Percentiles rank a stretch among this genome's conserved stretches.
Evolutionary conservation across 1,140 invertebrate species (phyloP).

Genomic region (Harpegnathos saltator): DNA sequence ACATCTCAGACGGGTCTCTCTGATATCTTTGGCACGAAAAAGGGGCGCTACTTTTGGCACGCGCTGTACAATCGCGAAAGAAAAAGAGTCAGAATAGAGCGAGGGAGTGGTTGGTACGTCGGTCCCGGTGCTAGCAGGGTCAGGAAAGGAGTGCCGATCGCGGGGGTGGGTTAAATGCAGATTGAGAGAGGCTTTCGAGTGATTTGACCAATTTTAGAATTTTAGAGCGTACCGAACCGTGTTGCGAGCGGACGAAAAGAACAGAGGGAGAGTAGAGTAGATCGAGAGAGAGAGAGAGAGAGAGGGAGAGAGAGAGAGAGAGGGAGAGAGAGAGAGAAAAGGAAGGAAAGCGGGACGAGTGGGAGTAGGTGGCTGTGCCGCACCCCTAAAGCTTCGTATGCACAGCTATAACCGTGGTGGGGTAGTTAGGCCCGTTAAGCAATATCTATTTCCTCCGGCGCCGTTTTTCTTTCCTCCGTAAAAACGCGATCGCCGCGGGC

Average conservation of each 20-base stretch:
- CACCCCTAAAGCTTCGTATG: conserved; percentile 69
- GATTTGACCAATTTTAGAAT: conserved; percentile 82
- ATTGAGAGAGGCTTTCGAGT: conserved; percentile 57
- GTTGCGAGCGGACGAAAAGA: neutral
- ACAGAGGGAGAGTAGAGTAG: neutral
- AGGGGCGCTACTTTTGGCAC: neutral
- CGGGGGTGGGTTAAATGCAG: conserved; percentile 57
- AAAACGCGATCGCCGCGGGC: conserved; percentile 58
- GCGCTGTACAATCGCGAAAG: neutral
- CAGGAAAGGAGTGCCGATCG: conserved; percentile 57
- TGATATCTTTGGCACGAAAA: neutral
- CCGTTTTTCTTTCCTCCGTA: conserved; percentile 79
- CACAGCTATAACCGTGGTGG: conserved; percentile 63
- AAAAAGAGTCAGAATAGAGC: conserved; percentile 59
- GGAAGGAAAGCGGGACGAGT: conserved; percentile 56
- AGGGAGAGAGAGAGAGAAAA: neutral
- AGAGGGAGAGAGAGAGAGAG: neutral
- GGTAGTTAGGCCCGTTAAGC: conserved; percentile 75
- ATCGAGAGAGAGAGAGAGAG: neutral
- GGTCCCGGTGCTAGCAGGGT: conserved; percentile 17
- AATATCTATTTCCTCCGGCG: conserved; percentile 84
- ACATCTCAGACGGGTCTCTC: conserved; percentile 1
- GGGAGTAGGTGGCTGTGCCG: conserved; percentile 52
- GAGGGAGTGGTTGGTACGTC: conserved; percentile 40
- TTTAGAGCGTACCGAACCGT: conserved; percentile 70